phyloP scores from a whole-genome alignment of 2,797 vertebrate genomes.

The Acipenser transmontanus region DNA sequence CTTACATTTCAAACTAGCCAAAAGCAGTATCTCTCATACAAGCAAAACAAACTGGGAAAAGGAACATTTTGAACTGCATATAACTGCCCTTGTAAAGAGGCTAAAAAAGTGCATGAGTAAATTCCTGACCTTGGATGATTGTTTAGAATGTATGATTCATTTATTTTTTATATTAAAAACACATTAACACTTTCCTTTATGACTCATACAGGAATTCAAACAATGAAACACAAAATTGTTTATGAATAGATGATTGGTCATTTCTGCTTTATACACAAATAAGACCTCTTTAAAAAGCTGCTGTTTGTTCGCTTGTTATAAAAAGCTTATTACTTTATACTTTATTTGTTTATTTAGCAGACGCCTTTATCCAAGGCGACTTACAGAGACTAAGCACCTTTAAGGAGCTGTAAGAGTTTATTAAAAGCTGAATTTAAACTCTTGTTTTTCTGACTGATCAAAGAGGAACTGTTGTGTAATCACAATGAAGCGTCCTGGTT shows the following conservation, averaged over 20 bases:
- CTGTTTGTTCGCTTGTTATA: conserved; percentile 6
- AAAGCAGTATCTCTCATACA: too few relatives aligned
- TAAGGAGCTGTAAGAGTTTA: conserved; percentile 14
- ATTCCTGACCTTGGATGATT: conserved; percentile 38
- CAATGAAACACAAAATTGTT: conserved; percentile 41
- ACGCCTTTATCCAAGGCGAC: too few relatives aligned
- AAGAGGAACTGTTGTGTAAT: conserved; percentile 22
- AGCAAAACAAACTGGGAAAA: too few relatives aligned
- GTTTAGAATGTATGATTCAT: conserved; percentile 47
- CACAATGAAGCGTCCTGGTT: conserved; percentile 19
- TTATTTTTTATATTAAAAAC: conserved; percentile 40
- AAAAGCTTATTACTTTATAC: neutral
- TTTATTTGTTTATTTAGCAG: too few relatives aligned
- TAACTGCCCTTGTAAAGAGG: conserved; percentile 17
- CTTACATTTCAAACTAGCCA: too few relatives aligned
- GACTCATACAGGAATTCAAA: conserved; percentile 47
- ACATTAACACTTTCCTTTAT: conserved; percentile 50
- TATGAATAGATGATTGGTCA: conserved; percentile 19
- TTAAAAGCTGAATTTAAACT: conserved; percentile 17
- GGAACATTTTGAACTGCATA: too few relatives aligned
- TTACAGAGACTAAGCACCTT: neutral
- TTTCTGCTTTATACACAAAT: conserved; percentile 20
- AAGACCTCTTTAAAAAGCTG: conserved; percentile 5
- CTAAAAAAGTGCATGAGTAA: conserved; percentile 12
- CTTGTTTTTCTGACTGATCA: conserved; percentile 26